Conservation (phyloP, 2,113 vertebrate species). For the Trochalopteron elliotii region DNA sequence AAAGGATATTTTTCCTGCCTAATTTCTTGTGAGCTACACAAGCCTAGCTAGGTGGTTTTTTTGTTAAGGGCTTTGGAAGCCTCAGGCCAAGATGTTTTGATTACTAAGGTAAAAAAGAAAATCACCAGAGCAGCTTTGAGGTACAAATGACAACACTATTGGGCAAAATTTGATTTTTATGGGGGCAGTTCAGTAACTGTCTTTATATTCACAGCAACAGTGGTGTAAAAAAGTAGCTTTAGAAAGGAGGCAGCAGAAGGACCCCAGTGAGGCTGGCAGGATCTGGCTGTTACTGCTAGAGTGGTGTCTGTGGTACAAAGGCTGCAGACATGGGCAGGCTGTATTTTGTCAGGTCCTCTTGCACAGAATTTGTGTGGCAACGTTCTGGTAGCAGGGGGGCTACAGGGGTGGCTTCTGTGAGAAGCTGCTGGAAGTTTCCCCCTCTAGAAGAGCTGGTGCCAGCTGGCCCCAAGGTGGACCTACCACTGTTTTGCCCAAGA, state of each 20-base stretch:
- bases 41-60: not conserved
- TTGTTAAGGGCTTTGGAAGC: not conserved
- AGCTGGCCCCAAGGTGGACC: not conserved
- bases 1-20: not conserved
- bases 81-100: not conserved
- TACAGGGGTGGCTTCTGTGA: not conserved
- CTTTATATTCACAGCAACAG: not conserved
- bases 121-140: not conserved
- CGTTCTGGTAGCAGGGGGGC: not conserved
- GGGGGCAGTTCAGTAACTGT: not conserved
- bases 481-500: not conserved
- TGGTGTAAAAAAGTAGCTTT: not conserved
- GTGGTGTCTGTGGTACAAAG: not conserved
- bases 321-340: rapidly evolving
- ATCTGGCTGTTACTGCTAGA: not conserved
- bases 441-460: not conserved
- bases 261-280: not conserved
- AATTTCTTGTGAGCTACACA: not conserved
- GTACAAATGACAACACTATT: not conserved
- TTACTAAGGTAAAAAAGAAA: not conserved
- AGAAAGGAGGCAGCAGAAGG: not conserved
- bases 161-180: not conserved
- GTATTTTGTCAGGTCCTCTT: not conserved
- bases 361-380: not conserved
- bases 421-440: not conserved